Conservation (phyloP, 2,888 invertebrate species). For the Cheilosia variabilis region DNA sequence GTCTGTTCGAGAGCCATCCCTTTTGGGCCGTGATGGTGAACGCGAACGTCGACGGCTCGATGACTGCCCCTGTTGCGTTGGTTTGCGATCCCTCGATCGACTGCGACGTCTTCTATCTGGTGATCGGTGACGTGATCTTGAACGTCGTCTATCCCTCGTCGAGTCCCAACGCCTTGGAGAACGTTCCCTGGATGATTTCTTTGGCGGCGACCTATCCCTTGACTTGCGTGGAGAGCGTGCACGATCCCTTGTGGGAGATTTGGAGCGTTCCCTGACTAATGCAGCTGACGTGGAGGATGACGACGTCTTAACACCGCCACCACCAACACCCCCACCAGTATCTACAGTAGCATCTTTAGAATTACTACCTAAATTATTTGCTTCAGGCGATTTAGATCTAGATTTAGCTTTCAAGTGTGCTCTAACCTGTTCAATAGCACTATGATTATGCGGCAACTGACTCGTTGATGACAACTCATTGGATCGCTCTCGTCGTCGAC, state of each 20-base stretch:
- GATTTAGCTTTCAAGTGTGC: conserved; percentile 82
- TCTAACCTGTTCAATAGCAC: conserved; percentile 78
- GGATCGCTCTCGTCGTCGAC: conserved; percentile 76
- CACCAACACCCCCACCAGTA: conserved; percentile 58
- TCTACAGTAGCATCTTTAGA: conserved; percentile 63
- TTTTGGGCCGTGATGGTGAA: conserved; percentile 77
- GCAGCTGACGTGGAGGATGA: conserved; percentile 53
- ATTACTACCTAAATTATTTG: conserved; percentile 78
- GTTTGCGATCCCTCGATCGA: conserved; percentile 78
- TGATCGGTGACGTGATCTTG: conserved; percentile 78
- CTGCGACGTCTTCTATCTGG: conserved; percentile 77
- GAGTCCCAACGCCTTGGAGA: conserved; percentile 78
- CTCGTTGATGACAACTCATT: conserved; percentile 66
- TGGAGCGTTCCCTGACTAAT: conserved; percentile 79
- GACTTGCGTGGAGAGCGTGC: conserved; percentile 80
- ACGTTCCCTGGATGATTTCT: conserved; percentile 79
- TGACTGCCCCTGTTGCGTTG: conserved; percentile 72
- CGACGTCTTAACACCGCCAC: conserved; percentile 36
- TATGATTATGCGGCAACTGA: conserved; percentile 69
- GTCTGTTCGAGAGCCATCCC: conserved; percentile 73
- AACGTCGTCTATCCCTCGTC: conserved; percentile 76
- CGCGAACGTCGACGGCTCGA: conserved; percentile 78
- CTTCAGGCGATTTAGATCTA: conserved; percentile 82
- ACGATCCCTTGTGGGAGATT: conserved; percentile 80
- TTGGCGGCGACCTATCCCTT: conserved; percentile 80